Conservation (phyloP, 2,888 invertebrate genomes). For the Nymphalis urticae region DNA sequence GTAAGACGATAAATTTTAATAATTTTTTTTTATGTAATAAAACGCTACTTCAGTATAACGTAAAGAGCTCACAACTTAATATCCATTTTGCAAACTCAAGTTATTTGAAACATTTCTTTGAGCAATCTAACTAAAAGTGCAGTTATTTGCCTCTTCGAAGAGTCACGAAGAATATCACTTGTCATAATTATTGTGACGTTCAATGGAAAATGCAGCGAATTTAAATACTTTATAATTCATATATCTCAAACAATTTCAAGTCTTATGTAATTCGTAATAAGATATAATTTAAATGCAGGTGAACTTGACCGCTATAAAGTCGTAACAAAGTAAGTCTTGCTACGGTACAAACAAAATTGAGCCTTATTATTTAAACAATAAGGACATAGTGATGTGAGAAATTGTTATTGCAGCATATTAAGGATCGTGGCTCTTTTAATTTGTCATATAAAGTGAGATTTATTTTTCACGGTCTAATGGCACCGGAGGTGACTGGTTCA, state of each 20-base stretch:
- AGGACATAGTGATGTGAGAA: background rate
- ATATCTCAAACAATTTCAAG: conserved; percentile 5
- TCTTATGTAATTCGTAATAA: conserved; percentile 15
- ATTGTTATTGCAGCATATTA: conserved; percentile 20
- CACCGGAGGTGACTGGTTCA: conserved; percentile 10
- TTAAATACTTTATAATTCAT: conserved; percentile 15
- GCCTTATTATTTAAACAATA: conserved; percentile 13
- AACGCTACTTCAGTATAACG: background rate
- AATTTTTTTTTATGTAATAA: no score
- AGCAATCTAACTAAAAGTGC: conserved; percentile 30
- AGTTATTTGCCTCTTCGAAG: conserved; percentile 32
- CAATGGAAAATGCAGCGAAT: conserved; percentile 36
- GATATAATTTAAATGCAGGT: conserved; percentile 2
- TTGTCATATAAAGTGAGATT: conserved; percentile 44
- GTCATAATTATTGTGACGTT: conserved; percentile 43
- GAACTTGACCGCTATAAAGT: conserved; percentile 15
- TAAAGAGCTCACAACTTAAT: background rate
- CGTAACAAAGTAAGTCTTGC: conserved; percentile 1
- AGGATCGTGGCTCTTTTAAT: conserved; percentile 40
- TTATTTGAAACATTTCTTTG: conserved; percentile 15
- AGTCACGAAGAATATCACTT: conserved; percentile 39
- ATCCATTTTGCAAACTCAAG: background rate
- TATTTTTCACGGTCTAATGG: conserved; percentile 41
- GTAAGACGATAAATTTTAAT: no score
- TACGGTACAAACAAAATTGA: conserved; percentile 8